These are phyloP conservation scores for Muscicapa striata DNA, from an alignment of 2,797 vertebrate species.

Conservation along the genomic window DNA sequence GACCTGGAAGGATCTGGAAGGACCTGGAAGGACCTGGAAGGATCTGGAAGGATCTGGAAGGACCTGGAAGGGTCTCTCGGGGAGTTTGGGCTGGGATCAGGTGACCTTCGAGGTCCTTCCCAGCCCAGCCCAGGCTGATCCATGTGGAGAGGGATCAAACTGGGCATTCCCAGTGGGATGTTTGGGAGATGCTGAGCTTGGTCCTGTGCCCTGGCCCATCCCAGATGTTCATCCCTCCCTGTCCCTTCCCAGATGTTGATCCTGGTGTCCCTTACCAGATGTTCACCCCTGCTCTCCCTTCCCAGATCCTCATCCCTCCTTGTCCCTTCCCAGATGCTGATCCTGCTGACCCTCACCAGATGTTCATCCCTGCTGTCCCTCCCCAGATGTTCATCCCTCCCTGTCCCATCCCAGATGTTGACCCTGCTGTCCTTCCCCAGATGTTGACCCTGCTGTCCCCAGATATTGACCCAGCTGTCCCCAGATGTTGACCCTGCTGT, in stretches of 20 bases:
- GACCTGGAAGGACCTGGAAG: no score
- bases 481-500: no score
- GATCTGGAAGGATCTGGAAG: no score
- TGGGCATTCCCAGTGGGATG: neutral
- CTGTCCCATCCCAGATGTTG: neutral
- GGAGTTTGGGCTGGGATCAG: neutral
- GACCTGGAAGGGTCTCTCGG: neutral
- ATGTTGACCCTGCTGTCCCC: no score
- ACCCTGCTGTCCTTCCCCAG: neutral
- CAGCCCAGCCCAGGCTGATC: neutral
- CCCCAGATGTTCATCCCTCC: neutral
- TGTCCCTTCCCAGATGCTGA: accelerated
- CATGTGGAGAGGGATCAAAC: neutral
- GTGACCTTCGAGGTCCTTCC: neutral
- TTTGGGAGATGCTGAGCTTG: neutral
- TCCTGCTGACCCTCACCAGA: neutral
- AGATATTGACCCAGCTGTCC: no score
- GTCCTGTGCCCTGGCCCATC: accelerated
- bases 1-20: neutral
- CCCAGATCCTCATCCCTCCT: no score
- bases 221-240: neutral
- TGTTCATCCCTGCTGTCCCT: neutral
- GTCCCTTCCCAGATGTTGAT: no score
- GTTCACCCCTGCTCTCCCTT: neutral
- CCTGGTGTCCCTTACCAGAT: neutral